Percentiles rank a stretch among this genome's conserved stretches.
phyloP scores from a whole-genome alignment of 2,797 vertebrate species.

The Bradypodion pumilum region DNA sequence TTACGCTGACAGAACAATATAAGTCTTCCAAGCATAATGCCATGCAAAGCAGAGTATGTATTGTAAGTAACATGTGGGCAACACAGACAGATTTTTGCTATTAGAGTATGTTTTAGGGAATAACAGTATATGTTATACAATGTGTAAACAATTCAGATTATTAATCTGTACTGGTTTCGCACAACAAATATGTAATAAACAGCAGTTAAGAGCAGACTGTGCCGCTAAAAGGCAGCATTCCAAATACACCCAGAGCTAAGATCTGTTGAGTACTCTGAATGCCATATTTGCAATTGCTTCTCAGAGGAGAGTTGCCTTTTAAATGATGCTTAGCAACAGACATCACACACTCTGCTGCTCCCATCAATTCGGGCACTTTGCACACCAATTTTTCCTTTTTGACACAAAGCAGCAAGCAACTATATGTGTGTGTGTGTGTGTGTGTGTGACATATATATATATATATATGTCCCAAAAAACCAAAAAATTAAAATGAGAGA shows the following conservation, averaged over 20 bases:
- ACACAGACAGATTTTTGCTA: background rate
- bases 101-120: slow-evolving; percentile 2
- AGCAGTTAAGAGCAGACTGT: slow-evolving; percentile 21
- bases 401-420: slow-evolving; percentile 20
- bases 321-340: slow-evolving; percentile 56
- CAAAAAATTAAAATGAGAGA: background rate
- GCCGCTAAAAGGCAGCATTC: slow-evolving; percentile 34
- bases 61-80: background rate
- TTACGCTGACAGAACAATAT: background rate
- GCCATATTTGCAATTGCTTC: slow-evolving; percentile 50
- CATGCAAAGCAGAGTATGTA: background rate
- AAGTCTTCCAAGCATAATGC: background rate
- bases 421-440: no score
- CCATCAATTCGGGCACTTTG: slow-evolving; percentile 49
- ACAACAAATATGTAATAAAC: slow-evolving; percentile 39
- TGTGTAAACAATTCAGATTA: background rate
- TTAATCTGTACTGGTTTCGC: slow-evolving; percentile 11
- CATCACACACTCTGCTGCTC: slow-evolving; percentile 27
- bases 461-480: no score
- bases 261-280: slow-evolving; percentile 47
- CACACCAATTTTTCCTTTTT: background rate
- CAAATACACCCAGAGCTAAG: slow-evolving; percentile 46
- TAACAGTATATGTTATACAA: slow-evolving; percentile 20
- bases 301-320: slow-evolving; percentile 47
- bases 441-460: no score